phyloP scores from a whole-genome alignment of 2,888 invertebrate species.

The Diplolepis rosae region DNA sequence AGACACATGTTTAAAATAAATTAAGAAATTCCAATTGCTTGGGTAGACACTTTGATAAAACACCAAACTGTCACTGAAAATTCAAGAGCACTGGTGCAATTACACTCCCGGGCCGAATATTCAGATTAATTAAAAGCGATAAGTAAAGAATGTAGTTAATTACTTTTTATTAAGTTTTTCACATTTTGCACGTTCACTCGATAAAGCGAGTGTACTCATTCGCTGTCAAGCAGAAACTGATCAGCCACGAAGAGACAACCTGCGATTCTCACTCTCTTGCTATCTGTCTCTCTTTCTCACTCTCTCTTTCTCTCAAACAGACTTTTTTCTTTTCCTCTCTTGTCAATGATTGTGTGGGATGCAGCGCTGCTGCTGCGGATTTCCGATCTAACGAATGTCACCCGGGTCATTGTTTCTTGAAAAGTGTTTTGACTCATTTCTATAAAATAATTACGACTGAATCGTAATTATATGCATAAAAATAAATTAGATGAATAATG shows the following conservation, averaged over 20 bases:
- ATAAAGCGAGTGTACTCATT: conserved; percentile 49
- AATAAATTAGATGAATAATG: no score
- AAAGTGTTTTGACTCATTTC: not conserved
- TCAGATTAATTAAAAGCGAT: conserved; percentile 6
- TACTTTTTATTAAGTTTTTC: not conserved
- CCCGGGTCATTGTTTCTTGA: conserved; percentile 25
- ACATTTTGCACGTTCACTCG: not conserved
- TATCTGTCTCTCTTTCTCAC: conserved; percentile 50
- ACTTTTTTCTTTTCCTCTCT: conserved; percentile 30
- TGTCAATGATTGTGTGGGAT: conserved; percentile 40
- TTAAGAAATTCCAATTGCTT: not conserved
- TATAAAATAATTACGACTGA: not conserved
- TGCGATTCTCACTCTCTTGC: conserved; percentile 54
- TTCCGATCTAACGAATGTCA: conserved; percentile 38
- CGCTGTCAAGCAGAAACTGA: conserved; percentile 64
- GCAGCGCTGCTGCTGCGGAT: conserved; percentile 34
- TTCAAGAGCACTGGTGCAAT: not conserved
- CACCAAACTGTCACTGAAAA: conserved; percentile 12
- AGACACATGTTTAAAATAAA: not conserved
- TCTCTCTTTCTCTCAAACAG: conserved; percentile 34
- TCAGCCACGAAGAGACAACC: conserved; percentile 56
- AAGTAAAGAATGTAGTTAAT: not conserved
- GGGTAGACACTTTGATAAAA: not conserved
- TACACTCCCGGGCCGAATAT: not conserved
- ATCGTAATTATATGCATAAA: no score